A percentile compares a stretch with the other conserved stretches of the same genome.
phyloP scores from a whole-genome alignment of 1,140 invertebrate genomes.

The Megalonaias nervosa region DNA sequence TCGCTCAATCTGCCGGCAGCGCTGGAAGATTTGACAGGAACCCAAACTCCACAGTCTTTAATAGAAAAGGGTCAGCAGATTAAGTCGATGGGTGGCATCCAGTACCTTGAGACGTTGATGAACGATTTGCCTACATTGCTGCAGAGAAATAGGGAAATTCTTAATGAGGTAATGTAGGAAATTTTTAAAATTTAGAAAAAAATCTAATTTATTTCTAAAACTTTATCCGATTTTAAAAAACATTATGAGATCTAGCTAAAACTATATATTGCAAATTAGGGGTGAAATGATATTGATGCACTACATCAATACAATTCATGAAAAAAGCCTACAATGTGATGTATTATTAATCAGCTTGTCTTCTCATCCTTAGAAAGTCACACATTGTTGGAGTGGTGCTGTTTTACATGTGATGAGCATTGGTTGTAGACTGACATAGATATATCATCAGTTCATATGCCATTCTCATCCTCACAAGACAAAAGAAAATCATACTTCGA shows the following conservation, averaged over 20 bases:
- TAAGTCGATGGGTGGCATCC: conserved; percentile 69
- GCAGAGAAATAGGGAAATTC: conserved; percentile 94
- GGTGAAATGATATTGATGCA: neutral
- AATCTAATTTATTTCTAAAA: neutral
- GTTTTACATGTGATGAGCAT: neutral
- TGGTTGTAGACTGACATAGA: neutral
- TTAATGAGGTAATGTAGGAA: conserved; percentile 84
- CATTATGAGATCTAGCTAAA: neutral
- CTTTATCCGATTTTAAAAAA: neutral
- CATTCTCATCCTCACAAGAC: too few relatives aligned
- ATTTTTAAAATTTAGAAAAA: neutral
- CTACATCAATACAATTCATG: neutral
- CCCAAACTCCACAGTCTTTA: conserved; percentile 89
- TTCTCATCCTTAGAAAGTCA: too few relatives aligned
- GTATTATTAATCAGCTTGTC: too few relatives aligned
- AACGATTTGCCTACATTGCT: conserved; percentile 92
- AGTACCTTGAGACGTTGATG: conserved; percentile 74
- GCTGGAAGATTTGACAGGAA: conserved; percentile 88
- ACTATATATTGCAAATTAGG: neutral
- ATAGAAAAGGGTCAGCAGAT: conserved; percentile 84
- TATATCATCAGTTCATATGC: too few relatives aligned
- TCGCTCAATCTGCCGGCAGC: conserved; percentile 97
- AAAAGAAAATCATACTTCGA: too few relatives aligned
- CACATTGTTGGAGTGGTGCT: neutral
- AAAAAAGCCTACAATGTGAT: too few relatives aligned